Percentiles rank a stretch among this genome's conserved stretches.
phyloP scores from a whole-genome alignment of 2,113 vertebrate species.

The Myiagra hebetior region DNA sequence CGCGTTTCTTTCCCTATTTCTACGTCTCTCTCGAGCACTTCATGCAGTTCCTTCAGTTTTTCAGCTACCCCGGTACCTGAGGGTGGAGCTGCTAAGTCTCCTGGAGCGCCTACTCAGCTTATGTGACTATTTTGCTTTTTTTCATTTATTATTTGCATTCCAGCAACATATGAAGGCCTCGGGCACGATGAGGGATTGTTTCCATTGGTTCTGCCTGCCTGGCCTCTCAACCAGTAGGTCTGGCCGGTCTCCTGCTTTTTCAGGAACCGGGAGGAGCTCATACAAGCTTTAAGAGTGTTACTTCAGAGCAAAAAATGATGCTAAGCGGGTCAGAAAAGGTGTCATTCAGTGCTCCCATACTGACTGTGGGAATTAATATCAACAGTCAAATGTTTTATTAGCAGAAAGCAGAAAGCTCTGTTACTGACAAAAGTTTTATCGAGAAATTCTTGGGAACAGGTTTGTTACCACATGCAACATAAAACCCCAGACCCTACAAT shows the following conservation, averaged over 20 bases:
- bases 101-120: background rate
- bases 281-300: background rate
- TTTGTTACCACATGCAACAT: background rate
- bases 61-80: background rate
- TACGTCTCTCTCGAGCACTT: background rate
- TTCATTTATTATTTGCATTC: background rate
- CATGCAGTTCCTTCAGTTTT: background rate
- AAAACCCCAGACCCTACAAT: background rate
- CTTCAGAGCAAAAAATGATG: background rate
- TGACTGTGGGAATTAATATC: background rate
- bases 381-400: background rate
- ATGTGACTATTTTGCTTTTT: background rate
- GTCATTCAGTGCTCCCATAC: background rate
- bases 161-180: background rate
- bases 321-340: slow-evolving; percentile 5
- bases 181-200: background rate
- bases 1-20: background rate
- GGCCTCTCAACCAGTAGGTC: background rate
- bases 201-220: background rate
- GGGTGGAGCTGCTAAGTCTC: background rate
- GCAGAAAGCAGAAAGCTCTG: background rate
- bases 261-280: background rate
- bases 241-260: background rate
- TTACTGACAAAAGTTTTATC: background rate
- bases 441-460: background rate